phyloP scores from a whole-genome alignment of 2,113 vertebrate species.

The Nyctereutes procyonoides region DNA sequence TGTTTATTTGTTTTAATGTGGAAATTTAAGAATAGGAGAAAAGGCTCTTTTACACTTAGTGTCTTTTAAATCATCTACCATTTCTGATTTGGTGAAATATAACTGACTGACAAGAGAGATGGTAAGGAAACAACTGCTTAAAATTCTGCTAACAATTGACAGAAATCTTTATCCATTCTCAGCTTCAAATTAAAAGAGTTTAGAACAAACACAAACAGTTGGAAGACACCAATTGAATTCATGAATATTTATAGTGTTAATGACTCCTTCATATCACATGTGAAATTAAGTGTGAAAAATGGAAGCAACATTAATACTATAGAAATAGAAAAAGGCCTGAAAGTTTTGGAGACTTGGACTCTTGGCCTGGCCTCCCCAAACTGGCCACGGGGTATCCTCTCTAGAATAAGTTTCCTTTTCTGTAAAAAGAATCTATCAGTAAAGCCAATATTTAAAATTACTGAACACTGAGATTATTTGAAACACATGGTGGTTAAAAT shows the following conservation, averaged over 20 bases:
- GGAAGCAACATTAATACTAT: background rate
- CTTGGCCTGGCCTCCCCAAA: background rate
- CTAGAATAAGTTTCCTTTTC: background rate
- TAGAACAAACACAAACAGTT: slow-evolving; percentile 62
- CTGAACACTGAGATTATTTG: background rate
- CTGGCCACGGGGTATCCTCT: background rate
- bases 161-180: slow-evolving; percentile 40
- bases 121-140: slow-evolving; percentile 14
- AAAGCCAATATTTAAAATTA: background rate
- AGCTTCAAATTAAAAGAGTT: slow-evolving; percentile 51
- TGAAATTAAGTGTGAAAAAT: slow-evolving; percentile 16
- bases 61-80: slow-evolving; percentile 54
- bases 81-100: slow-evolving; percentile 67
- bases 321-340: background rate
- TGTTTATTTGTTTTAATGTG: slow-evolving; percentile 32
- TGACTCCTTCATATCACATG: slow-evolving; percentile 16
- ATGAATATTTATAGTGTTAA: slow-evolving; percentile 61
- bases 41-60: background rate
- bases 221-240: slow-evolving; percentile 38
- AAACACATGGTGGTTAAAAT: background rate
- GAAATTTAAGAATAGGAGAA: background rate
- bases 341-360: background rate
- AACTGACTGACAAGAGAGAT: slow-evolving; percentile 30
- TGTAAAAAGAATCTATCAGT: background rate
- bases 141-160: slow-evolving; percentile 16